These are phyloP conservation scores for Phalanger gymnotis DNA, from an alignment of 2,797 vertebrate species.

Conservation along the genomic window DNA sequence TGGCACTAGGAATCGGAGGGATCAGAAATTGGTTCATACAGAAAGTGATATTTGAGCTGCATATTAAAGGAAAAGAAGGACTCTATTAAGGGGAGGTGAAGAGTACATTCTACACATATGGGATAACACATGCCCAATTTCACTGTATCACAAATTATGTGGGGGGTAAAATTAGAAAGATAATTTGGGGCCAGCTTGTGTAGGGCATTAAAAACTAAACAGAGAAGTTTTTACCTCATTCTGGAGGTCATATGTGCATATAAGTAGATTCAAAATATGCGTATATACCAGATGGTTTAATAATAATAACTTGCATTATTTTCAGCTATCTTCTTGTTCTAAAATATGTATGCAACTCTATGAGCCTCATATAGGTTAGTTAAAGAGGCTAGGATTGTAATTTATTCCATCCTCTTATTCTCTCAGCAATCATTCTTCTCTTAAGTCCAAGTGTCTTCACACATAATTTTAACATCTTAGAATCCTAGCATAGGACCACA, in stretches of 20 bases:
- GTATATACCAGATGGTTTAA: too few relatives aligned
- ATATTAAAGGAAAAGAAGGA: neutral
- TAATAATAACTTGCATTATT: neutral
- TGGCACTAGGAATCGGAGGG: neutral
- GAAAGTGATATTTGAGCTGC: neutral
- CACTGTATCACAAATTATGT: neutral
- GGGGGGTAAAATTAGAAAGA: neutral
- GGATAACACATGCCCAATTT: neutral
- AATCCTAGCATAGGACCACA: neutral
- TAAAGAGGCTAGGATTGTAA: neutral
- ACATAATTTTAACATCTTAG: neutral
- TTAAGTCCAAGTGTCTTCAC: neutral
- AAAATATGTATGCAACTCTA: neutral
- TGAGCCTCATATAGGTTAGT: neutral
- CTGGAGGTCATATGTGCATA: too few relatives aligned
- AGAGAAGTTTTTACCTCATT: too few relatives aligned
- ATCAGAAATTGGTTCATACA: neutral
- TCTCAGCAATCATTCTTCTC: neutral
- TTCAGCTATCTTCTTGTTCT: neutral
- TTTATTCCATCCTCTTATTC: neutral
- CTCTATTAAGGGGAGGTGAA: neutral
- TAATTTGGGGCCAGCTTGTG: neutral
- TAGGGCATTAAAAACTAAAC: neutral
- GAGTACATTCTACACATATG: neutral
- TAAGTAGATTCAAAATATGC: too few relatives aligned